Evolutionary conservation across 2,888 invertebrate genomes (phyloP), one percentile per base, ranked within the genome.

Genomic region (Orchesellides sinensis): DNA sequence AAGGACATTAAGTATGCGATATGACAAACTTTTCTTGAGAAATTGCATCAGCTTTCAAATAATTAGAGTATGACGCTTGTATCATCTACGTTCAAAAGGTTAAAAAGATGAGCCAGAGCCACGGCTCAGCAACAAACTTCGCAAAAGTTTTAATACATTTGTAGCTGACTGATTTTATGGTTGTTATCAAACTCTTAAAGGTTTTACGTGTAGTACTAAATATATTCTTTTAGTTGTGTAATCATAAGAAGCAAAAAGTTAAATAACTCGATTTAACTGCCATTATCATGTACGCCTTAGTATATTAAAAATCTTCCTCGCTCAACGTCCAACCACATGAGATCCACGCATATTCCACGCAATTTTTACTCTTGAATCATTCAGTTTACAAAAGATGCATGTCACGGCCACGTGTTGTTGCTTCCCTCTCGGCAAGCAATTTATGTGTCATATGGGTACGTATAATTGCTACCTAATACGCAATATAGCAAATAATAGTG

Each of bases 331-430:
- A 54, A 32, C 45, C 70, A 72, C 72, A 72, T 59, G 72, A 61
- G 49, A n/a, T 49, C 1, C 73, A 73, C 73, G 61, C 59, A 45
- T 35, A 29, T 17, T 61, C 29, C 72, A 73, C 32, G 72, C 59
- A 59, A 29, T 8, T 27, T n/a, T 56, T 61, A 25, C 40, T 72
- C 61, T 49, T 73, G 40, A 19, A 73, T 73, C 63, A 29, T 45
- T 45, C 61, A 74, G n/a, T 47, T 49, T 40, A 35, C 8, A 6
- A 25, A 23, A 52, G 17, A 63, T 74, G 52, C 74, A 74, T 74
- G 74, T 74, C 74, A 74, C 40, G 74, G 74, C 65, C 74, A 40
- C 74, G 54, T 74, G 74, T 40, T 49, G 61, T 35, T 35, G 10
- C 70, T 63, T 73, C 49, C 63, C 35, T 45, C 52, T 52, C 27